phyloP scores from a whole-genome alignment of 2,888 invertebrate genomes.

The Andrena hattorfiana region DNA sequence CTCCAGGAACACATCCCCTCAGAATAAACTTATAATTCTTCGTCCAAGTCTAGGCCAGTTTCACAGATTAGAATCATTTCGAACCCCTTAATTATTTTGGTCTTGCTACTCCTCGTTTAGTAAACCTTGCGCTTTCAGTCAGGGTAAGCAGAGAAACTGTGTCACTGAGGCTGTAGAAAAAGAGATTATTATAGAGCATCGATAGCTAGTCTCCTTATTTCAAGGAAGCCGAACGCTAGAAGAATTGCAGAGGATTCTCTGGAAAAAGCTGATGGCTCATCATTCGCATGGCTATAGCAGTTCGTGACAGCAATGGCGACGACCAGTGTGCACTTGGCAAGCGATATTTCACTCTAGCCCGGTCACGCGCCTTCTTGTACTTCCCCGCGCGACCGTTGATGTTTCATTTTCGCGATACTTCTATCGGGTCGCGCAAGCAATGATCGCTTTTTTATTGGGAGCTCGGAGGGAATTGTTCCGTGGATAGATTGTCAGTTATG shows the following conservation, averaged over 20 bases:
- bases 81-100: no score
- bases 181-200: not conserved
- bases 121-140: no score
- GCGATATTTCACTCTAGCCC: not conserved
- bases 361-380: not conserved
- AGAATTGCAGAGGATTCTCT: no score
- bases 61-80: no score
- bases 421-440: not conserved
- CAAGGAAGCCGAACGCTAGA: not conserved
- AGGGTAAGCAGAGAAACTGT: not conserved
- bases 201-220: not conserved
- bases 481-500: constrained; percentile 54
- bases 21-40: no score
- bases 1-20: no score
- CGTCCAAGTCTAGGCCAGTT: no score
- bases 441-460: constrained; percentile 35
- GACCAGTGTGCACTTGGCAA: not conserved
- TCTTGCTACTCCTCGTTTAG: no score
- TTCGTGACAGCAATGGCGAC: not conserved
- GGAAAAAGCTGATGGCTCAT: not conserved
- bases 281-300: not conserved
- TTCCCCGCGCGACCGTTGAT: constrained; percentile 11
- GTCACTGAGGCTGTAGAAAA: not conserved
- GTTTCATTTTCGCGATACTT: constrained; percentile 30
- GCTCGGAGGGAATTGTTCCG: constrained; percentile 27